Conservation (phyloP, 2,797 vertebrate genomes). For the Capromys pilorides region DNA sequence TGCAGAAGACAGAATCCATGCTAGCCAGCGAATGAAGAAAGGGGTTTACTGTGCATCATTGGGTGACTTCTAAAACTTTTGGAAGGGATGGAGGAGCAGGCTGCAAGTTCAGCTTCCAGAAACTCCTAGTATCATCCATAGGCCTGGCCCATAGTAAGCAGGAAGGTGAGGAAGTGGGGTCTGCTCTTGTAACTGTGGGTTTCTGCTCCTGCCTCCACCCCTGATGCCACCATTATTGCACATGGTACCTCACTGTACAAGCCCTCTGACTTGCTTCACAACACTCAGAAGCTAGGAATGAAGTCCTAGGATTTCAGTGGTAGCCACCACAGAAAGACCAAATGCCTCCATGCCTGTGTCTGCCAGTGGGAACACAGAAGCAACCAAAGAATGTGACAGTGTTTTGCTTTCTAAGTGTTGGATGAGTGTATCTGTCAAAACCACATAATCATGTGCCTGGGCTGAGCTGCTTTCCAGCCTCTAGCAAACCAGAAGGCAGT, state of each 20-base stretch:
- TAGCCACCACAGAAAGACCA: neutral
- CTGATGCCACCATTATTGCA: no score
- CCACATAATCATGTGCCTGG: no score
- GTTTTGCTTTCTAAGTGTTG: neutral
- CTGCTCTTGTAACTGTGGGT: neutral
- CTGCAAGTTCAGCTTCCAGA: neutral
- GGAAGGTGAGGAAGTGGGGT: neutral
- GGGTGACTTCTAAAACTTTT: neutral
- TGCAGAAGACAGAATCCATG: neutral
- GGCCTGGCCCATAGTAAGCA: neutral
- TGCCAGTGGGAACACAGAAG: neutral
- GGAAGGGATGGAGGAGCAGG: neutral
- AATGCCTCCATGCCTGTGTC: neutral
- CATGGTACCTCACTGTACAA: neutral
- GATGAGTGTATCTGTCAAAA: neutral
- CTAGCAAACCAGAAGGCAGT: neutral
- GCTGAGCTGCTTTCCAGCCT: neutral
- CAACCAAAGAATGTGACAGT: neutral
- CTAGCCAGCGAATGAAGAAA: neutral
- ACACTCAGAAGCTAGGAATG: neutral
- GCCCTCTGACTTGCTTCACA: neutral
- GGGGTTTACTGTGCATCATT: neutral
- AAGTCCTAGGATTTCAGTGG: neutral
- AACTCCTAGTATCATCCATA: neutral
- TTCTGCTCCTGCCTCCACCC: neutral